Base-by-base conservation (phyloP, 1,140 invertebrate genomes). In the Polyergus mexicanus region DNA sequence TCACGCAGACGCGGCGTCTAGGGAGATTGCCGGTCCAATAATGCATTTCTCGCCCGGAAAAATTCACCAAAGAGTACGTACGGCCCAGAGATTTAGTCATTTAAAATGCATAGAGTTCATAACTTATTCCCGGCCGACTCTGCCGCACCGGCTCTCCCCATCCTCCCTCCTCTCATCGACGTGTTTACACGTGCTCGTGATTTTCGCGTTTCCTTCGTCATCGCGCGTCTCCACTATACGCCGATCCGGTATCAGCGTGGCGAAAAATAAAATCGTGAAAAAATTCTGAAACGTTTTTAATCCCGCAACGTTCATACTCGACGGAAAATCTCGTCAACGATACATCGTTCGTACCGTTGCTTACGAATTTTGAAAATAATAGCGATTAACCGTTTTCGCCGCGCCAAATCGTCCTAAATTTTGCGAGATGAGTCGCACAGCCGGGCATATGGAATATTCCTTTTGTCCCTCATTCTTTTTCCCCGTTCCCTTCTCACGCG, bases 21-120 rank as follows among this genome's bases (percentile, higher is more conserved):
- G 86, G 72, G 87, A 90, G 89, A 92, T 93, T 92, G 92, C 91
- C 92, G 91, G 88, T 86, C 91, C 92, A 92, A 93, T 93, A 93
- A 93, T 93, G 92, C 88, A 92, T 93, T 90, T 93, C 74, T 87
- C 83, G 84, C 77, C 69, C 54, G 88, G 72, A 89, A 91, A 90
- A 90, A 92, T 88, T 85, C 80, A 86, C 86, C 80, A 90, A 91
- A 92, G 90, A 92, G 87, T 83, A 91, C 86, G 89, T 93, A 92
- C 88, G 87, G 92, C 87, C 83, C 91, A 92, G 92, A 93, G 92
- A 93, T 93, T 93, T 93, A 92, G 92, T 93, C 92, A 91, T 93
- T 93, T 93, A 93, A 93, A 93, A 93, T 93, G 92, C 92, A 93
- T 93, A 92, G 92, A 93, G 92, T 93, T 93, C 92, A 92, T 93